Conservation (phyloP, 2,113 vertebrate species). For the Datnioides undecimradiatus region DNA sequence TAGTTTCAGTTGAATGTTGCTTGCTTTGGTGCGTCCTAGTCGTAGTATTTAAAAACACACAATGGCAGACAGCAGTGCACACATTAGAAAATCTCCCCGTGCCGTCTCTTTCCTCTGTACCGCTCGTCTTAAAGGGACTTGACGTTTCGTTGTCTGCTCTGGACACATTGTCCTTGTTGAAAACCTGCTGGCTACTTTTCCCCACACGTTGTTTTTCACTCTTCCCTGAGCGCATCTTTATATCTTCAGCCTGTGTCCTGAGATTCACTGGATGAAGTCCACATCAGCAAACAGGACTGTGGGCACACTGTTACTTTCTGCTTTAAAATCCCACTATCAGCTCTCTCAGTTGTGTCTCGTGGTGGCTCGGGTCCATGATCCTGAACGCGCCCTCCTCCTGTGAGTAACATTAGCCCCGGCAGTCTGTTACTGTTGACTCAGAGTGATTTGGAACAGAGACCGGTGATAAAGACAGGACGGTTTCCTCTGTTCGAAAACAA, state of each 20-base stretch:
- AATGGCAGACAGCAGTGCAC: not conserved
- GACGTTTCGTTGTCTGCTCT: too few relatives aligned
- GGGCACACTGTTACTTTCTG: conserved; percentile 5
- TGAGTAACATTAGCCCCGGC: conserved; percentile 30
- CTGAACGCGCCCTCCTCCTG: conserved; percentile 11
- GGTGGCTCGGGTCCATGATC: conserved; percentile 41
- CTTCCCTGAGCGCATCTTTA: not conserved
- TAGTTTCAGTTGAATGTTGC: not conserved
- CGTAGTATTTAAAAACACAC: not conserved
- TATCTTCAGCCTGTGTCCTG: not conserved
- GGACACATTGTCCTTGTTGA: too few relatives aligned
- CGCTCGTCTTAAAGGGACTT: too few relatives aligned
- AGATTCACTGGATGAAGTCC: not conserved
- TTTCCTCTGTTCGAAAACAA: not conserved
- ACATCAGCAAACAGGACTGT: not conserved
- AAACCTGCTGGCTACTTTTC: not conserved
- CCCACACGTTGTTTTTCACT: not conserved
- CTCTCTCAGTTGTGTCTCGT: conserved; percentile 23
- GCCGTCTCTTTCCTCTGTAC: too few relatives aligned
- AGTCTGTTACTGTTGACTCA: conserved; percentile 13
- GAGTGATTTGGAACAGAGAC: not conserved
- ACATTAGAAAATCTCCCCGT: too few relatives aligned
- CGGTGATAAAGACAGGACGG: not conserved
- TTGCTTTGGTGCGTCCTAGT: not conserved
- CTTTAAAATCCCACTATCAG: conserved; percentile 6